Conservation (phyloP, 2,113 vertebrate species). For the Oryzias woworae region DNA sequence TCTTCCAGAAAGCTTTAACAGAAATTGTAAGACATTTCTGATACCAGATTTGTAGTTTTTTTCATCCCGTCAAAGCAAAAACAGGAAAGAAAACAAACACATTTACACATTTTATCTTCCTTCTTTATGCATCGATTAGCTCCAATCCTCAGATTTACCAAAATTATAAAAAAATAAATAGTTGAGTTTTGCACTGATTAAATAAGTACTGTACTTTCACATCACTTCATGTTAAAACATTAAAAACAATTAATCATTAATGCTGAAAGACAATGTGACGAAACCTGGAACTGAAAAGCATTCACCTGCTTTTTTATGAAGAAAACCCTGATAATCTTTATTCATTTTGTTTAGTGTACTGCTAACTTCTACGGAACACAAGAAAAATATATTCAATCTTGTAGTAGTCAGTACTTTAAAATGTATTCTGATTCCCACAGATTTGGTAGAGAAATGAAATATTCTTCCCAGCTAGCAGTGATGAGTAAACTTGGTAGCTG, state of each 20-base stretch:
- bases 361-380: neutral
- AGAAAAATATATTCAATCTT: conserved; percentile 10
- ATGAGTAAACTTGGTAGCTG: conserved; percentile 13
- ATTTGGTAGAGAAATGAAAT: conserved; percentile 33
- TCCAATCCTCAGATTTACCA: too few species aligned
- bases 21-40: too few species aligned
- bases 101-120: too few species aligned
- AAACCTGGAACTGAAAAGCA: neutral
- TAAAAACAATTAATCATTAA: too few species aligned
- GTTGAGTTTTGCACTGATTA: too few species aligned
- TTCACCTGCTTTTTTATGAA: neutral
- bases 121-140: too few species aligned
- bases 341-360: neutral
- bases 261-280: neutral
- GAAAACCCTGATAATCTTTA: neutral
- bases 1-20: neutral
- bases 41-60: too few species aligned
- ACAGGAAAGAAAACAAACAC: too few species aligned
- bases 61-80: too few species aligned
- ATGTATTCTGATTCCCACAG: neutral
- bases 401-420: neutral
- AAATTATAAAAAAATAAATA: too few species aligned
- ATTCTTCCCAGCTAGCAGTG: conserved; percentile 32
- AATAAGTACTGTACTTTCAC: neutral
- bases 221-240: neutral